Evolutionary conservation across 1,140 invertebrate species (phyloP).

Genomic region (Tigriopus japonicus): DNA sequence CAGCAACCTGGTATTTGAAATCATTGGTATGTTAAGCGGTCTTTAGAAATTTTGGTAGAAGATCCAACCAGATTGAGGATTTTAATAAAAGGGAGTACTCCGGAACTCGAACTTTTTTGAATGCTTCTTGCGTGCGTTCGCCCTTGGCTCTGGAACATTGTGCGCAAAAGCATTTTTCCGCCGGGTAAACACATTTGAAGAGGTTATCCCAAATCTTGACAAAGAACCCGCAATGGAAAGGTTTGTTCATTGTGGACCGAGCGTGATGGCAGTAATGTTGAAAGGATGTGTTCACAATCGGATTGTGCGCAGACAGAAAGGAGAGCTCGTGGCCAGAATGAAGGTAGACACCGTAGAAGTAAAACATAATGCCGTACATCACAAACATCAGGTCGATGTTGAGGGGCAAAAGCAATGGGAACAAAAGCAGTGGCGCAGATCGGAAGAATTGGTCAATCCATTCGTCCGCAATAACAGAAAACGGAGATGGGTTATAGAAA

Average conservation of each 20-base stretch:
- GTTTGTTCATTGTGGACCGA: constrained; percentile 3
- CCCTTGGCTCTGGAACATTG: neutral
- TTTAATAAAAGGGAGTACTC: neutral
- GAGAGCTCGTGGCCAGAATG: constrained; percentile 3
- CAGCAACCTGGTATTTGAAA: no score
- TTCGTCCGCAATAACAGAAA: constrained; percentile 8
- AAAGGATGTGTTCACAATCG: constrained; percentile 4
- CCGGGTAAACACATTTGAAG: neutral
- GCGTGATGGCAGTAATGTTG: constrained; percentile 11
- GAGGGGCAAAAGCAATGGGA: constrained; percentile 3
- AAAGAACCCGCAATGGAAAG: constrained; percentile 12
- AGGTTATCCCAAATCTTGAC: constrained; percentile 11
- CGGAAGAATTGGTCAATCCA: constrained; percentile 7
- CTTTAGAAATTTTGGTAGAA: no score
- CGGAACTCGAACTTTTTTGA: neutral
- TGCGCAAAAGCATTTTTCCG: neutral
- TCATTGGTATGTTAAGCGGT: no score
- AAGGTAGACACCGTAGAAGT: constrained; percentile 9
- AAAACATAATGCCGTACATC: neutral
- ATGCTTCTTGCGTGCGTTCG: neutral
- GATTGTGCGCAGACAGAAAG: constrained; percentile 3
- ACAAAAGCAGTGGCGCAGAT: neutral
- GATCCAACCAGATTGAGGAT: neutral
- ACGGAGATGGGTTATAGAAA: constrained; percentile 11
- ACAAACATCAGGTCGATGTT: constrained; percentile 11